Evolutionary conservation across 2,797 vertebrate genomes (phyloP), one percentile per base, ranked within the genome.

Genomic region (Buphagus erythrorhynchus): DNA sequence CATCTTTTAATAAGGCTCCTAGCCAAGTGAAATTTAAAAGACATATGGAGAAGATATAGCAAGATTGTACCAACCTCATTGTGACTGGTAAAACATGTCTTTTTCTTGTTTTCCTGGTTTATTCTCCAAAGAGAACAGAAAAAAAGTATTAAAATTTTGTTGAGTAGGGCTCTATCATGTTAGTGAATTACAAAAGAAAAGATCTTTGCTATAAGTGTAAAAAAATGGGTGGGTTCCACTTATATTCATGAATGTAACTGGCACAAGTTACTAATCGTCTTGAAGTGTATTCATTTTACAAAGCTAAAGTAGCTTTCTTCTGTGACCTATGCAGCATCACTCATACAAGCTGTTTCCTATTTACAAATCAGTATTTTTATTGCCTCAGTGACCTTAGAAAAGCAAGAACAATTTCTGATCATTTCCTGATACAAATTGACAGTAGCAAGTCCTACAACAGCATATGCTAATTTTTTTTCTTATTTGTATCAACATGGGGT

Each of bases 331-430:
- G 43, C 65, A 88, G 46, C 42, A 84, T 94, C 74, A 57, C n/a
- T 93, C 49, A 29, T 38, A 28, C 16, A 81, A 76, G 79, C 80
- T 48, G n/a, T 79, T 94, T 58, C 65, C 45, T 83, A 20, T 94
- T 86, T 96, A 66, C 66, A 81, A 68, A 85, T 68, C 1, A 5
- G 52, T 89, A 33, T 92, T 94, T 94, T 89, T 93, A 89, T 93
- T 92, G 84, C 66, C 68, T 93, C n/a, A 4, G 66, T 97, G 88
- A 96, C 72, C 80, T 95, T 84, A 95, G 74, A 92, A 65, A 91
- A 86, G 42, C 57, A 91, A 71, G 59, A 74, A 88, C 19, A 69
- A 55, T 88, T 71, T 93, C 89, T 94, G 87, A 94, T 94, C 11
- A 52, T 84, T 90, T 94, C 65, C 46, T 88, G 77, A 45, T 95